Percentiles rank a stretch among this genome's conserved stretches.
These are phyloP conservation scores for Seison nebaliae DNA, from an alignment of 1,140 invertebrate genomes.

Conservation along the genomic window DNA sequence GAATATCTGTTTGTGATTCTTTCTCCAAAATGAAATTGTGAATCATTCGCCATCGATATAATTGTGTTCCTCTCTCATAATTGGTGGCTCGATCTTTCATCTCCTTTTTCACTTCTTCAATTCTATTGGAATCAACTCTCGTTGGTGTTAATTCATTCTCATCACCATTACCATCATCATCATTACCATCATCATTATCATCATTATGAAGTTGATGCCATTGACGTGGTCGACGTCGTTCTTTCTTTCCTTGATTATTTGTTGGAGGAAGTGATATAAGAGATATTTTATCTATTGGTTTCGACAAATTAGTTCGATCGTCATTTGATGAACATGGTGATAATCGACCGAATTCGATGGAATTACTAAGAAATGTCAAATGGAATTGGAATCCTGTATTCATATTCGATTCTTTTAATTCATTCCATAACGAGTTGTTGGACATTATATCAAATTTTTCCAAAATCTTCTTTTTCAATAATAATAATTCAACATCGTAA, in stretches of 20 bases:
- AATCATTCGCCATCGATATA: conserved; percentile 4
- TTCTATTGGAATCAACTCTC: conserved; percentile 1
- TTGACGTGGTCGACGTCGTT: too few relatives aligned
- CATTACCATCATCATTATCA: conserved; percentile 1
- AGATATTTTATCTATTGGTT: too few relatives aligned
- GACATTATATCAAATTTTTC: conserved; percentile 20
- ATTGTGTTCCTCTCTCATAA: too few relatives aligned
- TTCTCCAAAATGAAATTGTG: conserved; percentile 2
- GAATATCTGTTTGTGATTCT: conserved; percentile 10
- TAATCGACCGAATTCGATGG: too few relatives aligned
- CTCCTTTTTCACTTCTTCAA: too few relatives aligned
- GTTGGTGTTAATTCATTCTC: background rate
- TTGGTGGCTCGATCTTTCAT: too few relatives aligned
- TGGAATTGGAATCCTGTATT: background rate
- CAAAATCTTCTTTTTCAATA: conserved; percentile 28
- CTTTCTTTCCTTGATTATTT: too few relatives aligned
- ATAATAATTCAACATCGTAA: conserved; percentile 29
- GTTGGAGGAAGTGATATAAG: too few relatives aligned
- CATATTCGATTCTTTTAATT: background rate
- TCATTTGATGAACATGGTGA: too few relatives aligned
- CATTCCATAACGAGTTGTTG: background rate
- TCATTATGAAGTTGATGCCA: too few relatives aligned
- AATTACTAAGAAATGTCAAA: background rate
- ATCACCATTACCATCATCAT: conserved; percentile 1
- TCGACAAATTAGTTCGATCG: too few relatives aligned